Percentiles rank a stretch among this genome's conserved stretches.
Conservation (phyloP, 2,888 invertebrate genomes). For the Ectemnius lituratus region DNA sequence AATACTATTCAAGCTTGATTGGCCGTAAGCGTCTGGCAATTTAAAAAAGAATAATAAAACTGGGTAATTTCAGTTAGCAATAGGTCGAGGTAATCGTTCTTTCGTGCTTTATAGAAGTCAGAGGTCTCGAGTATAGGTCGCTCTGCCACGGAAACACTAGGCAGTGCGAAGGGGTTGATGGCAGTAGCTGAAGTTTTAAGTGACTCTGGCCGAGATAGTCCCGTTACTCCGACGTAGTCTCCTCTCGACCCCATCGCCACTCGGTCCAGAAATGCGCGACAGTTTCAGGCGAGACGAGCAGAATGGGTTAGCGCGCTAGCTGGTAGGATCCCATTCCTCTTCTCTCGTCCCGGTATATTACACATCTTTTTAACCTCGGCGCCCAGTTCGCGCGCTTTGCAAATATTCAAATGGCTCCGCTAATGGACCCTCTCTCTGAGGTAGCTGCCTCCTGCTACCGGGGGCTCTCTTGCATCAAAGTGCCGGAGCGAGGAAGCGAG, state of each 20-base stretch:
- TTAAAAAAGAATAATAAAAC: no score
- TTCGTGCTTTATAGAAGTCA: no score
- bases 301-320: constrained; percentile 12
- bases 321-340: constrained; percentile 55
- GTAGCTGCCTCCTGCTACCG: constrained; percentile 55
- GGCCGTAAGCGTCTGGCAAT: constrained; percentile 25
- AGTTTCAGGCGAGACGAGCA: constrained; percentile 58
- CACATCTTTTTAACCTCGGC: constrained; percentile 73
- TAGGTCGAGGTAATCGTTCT: no score
- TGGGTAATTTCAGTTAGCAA: no score
- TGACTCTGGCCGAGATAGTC: constrained; percentile 62
- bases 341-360: constrained; percentile 72
- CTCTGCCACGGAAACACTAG: no score
- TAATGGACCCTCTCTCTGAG: constrained; percentile 70
- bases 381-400: constrained; percentile 71
- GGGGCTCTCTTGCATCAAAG: constrained; percentile 68
- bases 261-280: constrained; percentile 57
- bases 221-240: constrained; percentile 62
- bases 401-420: constrained; percentile 76
- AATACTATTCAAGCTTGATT: no score
- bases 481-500: constrained; percentile 58
- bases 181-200: constrained; percentile 67
- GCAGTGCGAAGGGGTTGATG: constrained; percentile 14
- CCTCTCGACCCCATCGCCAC: constrained; percentile 26
- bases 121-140: no score